Evolutionary conservation across 2,113 vertebrate species (phyloP).

Genomic region (Scophthalmus maximus): DNA sequence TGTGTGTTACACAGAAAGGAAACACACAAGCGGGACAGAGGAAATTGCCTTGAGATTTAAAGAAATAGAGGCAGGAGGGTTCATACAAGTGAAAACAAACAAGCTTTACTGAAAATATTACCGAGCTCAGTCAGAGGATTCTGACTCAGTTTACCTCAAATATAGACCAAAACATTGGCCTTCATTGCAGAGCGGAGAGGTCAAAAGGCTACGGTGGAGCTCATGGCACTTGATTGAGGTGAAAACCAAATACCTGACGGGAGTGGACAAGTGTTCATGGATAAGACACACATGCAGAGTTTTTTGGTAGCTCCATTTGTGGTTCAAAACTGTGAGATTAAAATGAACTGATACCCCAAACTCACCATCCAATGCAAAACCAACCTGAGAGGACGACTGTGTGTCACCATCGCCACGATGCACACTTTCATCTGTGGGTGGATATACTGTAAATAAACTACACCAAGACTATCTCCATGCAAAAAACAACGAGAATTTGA

Average conservation of each 20-base stretch:
- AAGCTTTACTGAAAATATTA: neutral
- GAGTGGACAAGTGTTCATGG: too few relatives aligned
- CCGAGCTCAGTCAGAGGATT: neutral
- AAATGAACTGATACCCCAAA: neutral
- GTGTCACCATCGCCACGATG: too few relatives aligned
- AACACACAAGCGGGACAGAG: neutral
- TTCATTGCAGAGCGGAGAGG: neutral
- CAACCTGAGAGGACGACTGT: too few relatives aligned
- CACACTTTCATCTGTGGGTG: neutral
- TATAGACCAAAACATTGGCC: neutral
- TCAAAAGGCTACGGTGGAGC: neutral
- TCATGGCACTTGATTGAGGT: too few relatives aligned
- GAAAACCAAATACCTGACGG: too few relatives aligned
- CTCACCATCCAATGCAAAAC: neutral
- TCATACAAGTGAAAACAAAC: slow-evolving; percentile 4
- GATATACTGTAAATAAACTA: neutral
- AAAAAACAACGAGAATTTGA: neutral
- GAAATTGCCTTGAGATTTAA: slow-evolving; percentile 21
- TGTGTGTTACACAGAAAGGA: neutral
- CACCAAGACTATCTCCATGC: neutral
- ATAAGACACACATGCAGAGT: too few relatives aligned
- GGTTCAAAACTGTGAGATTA: neutral
- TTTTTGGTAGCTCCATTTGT: neutral
- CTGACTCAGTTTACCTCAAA: neutral
- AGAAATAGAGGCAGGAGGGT: slow-evolving; percentile 6